A percentile compares a stretch with the other conserved stretches of the same genome.
phyloP scores from a whole-genome alignment of 2,888 invertebrate species.

The Vandiemenella viatica region DNA sequence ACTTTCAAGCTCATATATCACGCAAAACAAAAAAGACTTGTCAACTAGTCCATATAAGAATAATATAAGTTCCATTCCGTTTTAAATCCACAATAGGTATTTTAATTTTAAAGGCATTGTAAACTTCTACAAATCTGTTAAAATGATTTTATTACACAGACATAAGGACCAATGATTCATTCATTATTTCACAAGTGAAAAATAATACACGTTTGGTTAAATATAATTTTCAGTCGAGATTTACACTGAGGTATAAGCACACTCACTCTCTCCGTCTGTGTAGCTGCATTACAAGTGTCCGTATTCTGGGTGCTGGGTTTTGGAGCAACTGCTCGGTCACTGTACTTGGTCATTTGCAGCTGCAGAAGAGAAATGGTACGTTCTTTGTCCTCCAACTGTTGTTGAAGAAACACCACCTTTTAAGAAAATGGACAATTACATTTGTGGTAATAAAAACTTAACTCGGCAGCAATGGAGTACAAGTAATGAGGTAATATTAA shows the following conservation, averaged over 20 bases:
- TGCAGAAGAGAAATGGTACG: conserved; percentile 65
- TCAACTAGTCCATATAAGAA: too few relatives aligned
- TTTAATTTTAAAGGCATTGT: too few relatives aligned
- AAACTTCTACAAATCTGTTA: too few relatives aligned
- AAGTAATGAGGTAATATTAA: too few relatives aligned
- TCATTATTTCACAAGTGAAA: background rate
- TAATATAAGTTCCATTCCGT: too few relatives aligned
- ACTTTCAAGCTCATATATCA: background rate
- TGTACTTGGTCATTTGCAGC: conserved; percentile 51
- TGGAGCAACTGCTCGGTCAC: conserved; percentile 26
- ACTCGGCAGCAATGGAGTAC: too few relatives aligned
- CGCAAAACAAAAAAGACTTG: background rate
- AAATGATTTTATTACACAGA: too few relatives aligned
- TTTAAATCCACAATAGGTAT: too few relatives aligned
- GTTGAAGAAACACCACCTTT: conserved; percentile 31
- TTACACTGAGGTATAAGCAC: background rate
- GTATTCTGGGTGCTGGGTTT: conserved; percentile 5
- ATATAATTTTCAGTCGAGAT: too few relatives aligned
- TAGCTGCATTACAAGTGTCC: conserved; percentile 61
- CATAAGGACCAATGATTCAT: background rate
- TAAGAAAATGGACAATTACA: too few relatives aligned
- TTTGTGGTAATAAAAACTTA: too few relatives aligned
- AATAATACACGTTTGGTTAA: too few relatives aligned
- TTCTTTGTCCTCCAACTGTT: conserved; percentile 77
- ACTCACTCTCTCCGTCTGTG: conserved; percentile 69